Base-by-base conservation (phyloP, 37 sponge, comb jelly and placozoan species). In the Spongia lamella region DNA sequence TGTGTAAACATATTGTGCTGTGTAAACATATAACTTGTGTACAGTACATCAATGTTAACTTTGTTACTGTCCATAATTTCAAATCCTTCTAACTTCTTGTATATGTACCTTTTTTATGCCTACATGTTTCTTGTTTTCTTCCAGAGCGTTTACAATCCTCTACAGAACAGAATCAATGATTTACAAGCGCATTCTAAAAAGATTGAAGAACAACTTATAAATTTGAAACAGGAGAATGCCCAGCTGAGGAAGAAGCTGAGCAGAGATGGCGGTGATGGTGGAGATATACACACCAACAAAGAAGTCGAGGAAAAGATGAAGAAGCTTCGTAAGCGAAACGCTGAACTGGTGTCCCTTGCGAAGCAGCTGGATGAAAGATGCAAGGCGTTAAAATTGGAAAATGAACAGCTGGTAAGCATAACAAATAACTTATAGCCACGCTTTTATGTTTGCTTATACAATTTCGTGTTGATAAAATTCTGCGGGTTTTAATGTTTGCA, bases 181-280 rank as follows among this genome's bases (percentile, higher is more conserved):
- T 69, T 90, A 52, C 86, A 90, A 27, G 25, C 55, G 2, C 35
- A 40, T 0, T 37, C 71, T 24, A 76, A 61, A 67, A 90, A 78
- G 50, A 53, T 85, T 15, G 91, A 90, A 61, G 86, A 90, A 36
- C 84, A 90, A 50, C 52, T 57, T 5, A 22, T 55, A 7, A 53
- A 72, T 2, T 62, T 84, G 69, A 85, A 82, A 40, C 86, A 85
- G 20, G 86, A 90, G 22, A 81, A 80, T 56, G 91, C 91, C 6
- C 30, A 61, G 60, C 60, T 29, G 60, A 24, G 60, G 60, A 53
- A 51, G 53, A 51, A 70, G 61, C 53, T 72, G 2, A 25, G 29
- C 30, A 34, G 14, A 20, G 79, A 61, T 7, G 74, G 74, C 3
- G 73, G 72, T 17, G 74, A 57, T 33, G 55, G 47, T 7, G 39